These are phyloP conservation scores for Diplogasteroides magnus DNA, from an alignment of 1,140 invertebrate species.

Conservation along the genomic window DNA sequence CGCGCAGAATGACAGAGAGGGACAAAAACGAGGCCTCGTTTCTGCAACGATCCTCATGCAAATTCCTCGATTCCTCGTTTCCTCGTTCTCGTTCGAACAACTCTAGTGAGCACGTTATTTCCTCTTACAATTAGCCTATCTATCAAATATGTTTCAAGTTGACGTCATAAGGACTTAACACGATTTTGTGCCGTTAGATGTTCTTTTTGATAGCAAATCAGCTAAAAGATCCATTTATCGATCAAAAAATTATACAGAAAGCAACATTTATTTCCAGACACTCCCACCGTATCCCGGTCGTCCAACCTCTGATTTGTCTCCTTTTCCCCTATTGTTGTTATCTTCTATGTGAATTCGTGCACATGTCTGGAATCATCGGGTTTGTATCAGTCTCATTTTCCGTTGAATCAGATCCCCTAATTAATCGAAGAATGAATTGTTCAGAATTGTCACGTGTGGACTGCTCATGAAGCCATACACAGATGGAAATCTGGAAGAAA, in stretches of 20 bases:
- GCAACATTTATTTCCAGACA: constrained; percentile 11
- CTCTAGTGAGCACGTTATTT: too few species aligned
- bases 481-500: constrained; percentile 93
- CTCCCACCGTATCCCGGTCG: constrained; percentile 19
- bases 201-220: too few species aligned
- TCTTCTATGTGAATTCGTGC: constrained; percentile 31
- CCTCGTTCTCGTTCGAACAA: too few species aligned
- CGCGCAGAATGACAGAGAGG: too few species aligned
- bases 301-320: constrained; percentile 33
- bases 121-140: too few species aligned
- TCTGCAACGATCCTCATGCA: too few species aligned
- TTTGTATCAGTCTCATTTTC: constrained; percentile 10
- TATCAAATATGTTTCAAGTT: too few species aligned
- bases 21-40: too few species aligned
- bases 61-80: too few species aligned
- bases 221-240: too few species aligned
- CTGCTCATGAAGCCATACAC: constrained; percentile 99
- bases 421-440: constrained; percentile 12
- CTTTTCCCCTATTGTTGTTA: constrained; percentile 33
- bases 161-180: too few species aligned
- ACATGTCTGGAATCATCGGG: constrained; percentile 36
- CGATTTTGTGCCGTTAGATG: too few species aligned
- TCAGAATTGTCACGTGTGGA: constrained; percentile 90
- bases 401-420: background rate
- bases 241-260: background rate